These are phyloP conservation scores for Mormyrus proboscirostris DNA, from an alignment of 2,797 vertebrate genomes.

Conservation along the genomic window DNA sequence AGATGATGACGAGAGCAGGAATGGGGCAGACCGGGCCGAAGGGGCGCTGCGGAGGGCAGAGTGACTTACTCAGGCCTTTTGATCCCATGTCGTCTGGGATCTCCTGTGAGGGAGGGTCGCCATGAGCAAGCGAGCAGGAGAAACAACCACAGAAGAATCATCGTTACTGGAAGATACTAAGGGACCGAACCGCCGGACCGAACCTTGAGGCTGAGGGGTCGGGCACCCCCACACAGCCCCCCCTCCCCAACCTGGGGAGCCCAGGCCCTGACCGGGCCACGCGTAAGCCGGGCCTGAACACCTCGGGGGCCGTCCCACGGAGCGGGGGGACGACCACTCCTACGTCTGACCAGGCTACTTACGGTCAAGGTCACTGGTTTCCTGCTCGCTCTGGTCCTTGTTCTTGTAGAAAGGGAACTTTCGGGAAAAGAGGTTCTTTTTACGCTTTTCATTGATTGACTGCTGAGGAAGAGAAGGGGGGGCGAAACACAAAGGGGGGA, in stretches of 20 bases:
- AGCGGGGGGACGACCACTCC: conserved; percentile 22
- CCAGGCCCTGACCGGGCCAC: neutral
- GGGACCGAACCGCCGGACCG: conserved; percentile 60
- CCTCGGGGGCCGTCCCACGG: conserved; percentile 24
- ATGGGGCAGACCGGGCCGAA: conserved; percentile 41
- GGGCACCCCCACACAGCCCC: neutral
- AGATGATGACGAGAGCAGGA: conserved; percentile 27
- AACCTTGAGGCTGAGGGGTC: conserved; percentile 46
- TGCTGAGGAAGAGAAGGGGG: conserved; percentile 87
- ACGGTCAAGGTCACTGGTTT: conserved; percentile 96
- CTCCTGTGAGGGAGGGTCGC: conserved; percentile 81
- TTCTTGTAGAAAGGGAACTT: conserved; percentile 99
- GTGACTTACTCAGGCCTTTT: conserved; percentile 96
- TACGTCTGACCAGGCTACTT: conserved; percentile 69
- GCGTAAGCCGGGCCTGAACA: neutral
- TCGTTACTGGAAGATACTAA: conserved; percentile 70
- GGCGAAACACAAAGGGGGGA: conserved; percentile 49
- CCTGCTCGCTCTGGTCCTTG: conserved; percentile 95
- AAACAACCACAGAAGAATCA: conserved; percentile 88
- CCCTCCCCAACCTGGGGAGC: neutral
- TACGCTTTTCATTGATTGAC: conserved; percentile 95
- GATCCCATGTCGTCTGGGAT: conserved; percentile 86
- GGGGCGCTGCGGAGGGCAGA: conserved; percentile 42
- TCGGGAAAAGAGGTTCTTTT: conserved; percentile 98
- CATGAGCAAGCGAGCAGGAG: conserved; percentile 75